phyloP scores from a whole-genome alignment of 2,797 vertebrate species.

The Pangasius macronema region DNA sequence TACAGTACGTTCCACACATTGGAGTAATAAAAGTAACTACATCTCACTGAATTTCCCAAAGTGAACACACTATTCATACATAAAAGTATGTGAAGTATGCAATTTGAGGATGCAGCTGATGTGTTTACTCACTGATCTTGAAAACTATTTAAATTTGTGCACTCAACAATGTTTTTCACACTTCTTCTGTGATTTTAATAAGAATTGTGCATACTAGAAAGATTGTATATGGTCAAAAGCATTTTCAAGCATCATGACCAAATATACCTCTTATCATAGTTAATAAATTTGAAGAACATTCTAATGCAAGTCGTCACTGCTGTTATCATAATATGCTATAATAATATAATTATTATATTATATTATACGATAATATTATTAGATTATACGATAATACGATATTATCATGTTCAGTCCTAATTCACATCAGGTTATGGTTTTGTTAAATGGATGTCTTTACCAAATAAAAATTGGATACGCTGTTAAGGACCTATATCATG shows the following conservation, averaged over 20 bases:
- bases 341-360: too few relatives aligned
- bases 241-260: not conserved
- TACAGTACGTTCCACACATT: not conserved
- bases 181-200: not conserved
- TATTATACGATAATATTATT: too few relatives aligned
- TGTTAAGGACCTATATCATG: slow-evolving; percentile 2
- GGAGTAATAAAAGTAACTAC: not conserved
- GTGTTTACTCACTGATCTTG: not conserved
- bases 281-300: not conserved
- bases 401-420: too few relatives aligned
- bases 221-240: not conserved
- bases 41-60: not conserved
- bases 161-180: not conserved
- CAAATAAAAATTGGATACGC: slow-evolving; percentile 28
- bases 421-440: too few relatives aligned
- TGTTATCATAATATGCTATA: not conserved
- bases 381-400: too few relatives aligned
- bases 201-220: not conserved
- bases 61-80: not conserved
- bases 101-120: not conserved
- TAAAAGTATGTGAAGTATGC: not conserved
- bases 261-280: not conserved
- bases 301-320: not conserved
- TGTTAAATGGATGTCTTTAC: slow-evolving; percentile 3
- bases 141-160: not conserved